phyloP scores from a whole-genome alignment of 2,113 vertebrate genomes.

The Ia io region DNA sequence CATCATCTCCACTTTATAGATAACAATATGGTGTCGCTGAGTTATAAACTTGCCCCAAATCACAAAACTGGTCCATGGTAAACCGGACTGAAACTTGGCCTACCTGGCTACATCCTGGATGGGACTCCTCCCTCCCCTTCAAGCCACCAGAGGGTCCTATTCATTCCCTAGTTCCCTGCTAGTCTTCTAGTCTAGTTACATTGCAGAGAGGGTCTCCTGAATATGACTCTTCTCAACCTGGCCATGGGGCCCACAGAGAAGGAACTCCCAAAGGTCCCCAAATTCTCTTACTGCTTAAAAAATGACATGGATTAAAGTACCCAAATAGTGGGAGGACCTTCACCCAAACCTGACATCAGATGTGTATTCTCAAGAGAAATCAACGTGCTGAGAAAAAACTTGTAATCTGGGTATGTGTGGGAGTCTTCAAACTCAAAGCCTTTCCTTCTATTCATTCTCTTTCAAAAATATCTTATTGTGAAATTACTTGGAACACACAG shows the following conservation, averaged over 20 bases:
- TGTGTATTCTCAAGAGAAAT: not conserved
- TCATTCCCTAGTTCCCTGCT: not conserved
- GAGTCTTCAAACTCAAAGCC: not conserved
- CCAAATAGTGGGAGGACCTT: not conserved
- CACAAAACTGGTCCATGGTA: not conserved
- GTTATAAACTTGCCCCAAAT: not conserved
- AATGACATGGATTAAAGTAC: not conserved
- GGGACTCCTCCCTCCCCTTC: not conserved
- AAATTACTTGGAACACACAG: not conserved
- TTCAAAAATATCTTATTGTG: not conserved
- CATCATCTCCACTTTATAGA: not conserved
- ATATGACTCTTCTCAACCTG: not conserved
- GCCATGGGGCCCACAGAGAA: not conserved
- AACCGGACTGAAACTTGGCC: not conserved
- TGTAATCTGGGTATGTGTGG: not conserved
- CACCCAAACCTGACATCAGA: not conserved
- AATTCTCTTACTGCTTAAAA: not conserved
- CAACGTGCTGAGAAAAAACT: not conserved
- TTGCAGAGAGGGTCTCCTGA: not conserved
- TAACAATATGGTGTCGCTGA: rapidly evolving
- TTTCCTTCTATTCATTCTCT: not conserved
- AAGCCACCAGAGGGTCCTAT: not conserved
- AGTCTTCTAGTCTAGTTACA: not conserved
- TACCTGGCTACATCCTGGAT: not conserved
- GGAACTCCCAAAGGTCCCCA: not conserved